Conservation (phyloP, 2,113 vertebrate genomes). For the Leptodactylus fuscus region DNA sequence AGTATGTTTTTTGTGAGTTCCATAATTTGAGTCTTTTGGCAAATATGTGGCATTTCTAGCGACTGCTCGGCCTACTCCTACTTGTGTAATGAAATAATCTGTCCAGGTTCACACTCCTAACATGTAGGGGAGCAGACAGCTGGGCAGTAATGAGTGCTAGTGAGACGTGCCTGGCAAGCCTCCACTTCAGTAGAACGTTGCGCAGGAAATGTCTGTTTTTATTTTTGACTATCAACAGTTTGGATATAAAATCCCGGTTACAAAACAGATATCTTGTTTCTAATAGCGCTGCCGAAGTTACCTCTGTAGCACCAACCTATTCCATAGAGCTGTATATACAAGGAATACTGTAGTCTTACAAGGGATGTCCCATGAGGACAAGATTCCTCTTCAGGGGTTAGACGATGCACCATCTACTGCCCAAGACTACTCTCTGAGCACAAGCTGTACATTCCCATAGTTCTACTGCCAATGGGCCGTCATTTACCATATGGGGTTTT, state of each 20-base stretch:
- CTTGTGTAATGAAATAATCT: constrained; percentile 5
- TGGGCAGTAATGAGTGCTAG: background rate
- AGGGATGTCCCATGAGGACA: no score
- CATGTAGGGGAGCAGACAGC: background rate
- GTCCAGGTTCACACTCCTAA: background rate
- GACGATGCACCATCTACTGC: no score
- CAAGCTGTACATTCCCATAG: no score
- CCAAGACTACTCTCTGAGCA: no score
- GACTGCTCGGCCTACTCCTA: background rate
- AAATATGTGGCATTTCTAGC: background rate
- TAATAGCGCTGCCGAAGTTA: background rate
- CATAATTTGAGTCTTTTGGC: background rate
- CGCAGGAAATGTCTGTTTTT: constrained; percentile 9
- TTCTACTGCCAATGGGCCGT: no score
- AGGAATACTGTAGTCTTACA: no score
- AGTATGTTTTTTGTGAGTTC: no score
- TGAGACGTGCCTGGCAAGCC: background rate
- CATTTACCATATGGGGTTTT: no score
- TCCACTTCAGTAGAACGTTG: background rate
- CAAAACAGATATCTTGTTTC: background rate
- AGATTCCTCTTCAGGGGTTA: no score
- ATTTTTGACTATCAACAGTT: constrained; percentile 14
- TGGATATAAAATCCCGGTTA: background rate
- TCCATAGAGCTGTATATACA: no score
- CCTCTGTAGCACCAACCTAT: background rate